Evolutionary conservation across 2,888 invertebrate genomes (phyloP), one percentile per base, ranked within the genome.

Genomic region (Matsumyia berberina): DNA sequence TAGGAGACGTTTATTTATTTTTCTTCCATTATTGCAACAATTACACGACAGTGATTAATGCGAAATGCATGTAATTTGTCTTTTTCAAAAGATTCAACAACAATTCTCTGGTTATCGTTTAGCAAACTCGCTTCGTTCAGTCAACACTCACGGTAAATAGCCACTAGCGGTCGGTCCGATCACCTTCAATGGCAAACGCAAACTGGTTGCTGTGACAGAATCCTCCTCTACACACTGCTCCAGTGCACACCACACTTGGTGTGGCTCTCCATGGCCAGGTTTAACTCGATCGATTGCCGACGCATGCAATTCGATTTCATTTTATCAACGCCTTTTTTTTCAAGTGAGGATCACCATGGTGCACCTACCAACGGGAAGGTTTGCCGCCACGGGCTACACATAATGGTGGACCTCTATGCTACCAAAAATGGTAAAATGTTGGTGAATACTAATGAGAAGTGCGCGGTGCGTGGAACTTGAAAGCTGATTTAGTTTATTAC

Each of bases 31-130:
- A 66, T 6, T 57, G 49, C 70, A 77, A 60, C 60, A 82, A 72
- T 77, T 78, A 83, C 69, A 80, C 64, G 77, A 67, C 70, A 77
- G 72, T 81, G 86, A 86, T 86, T 76, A 86, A 86, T 77, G 86
- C 60, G 42, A 86, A 81, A 77, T 67, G 86, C 86, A 67, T 81
- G 70, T 76, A 81, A 86, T 86, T 77, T 81, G 81, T 81, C 77
- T 76, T 24, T 24, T 24, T 37, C 31, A 29, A 76, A 72, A 81
- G 35, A 74, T 2, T 58, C 76, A 73, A 76, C 57, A 35, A 44
- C 15, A 44, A 53, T 37, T 24, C 19, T 7, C 6, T 49, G 42
- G 57, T 60, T 39, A 73, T 78, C 72, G 58, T 46, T 31, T 44
- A 46, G 24, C 29, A 66, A 77, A 72, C 78, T 72, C 66, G 78